A percentile compares a stretch with the other conserved stretches of the same genome.
Evolutionary conservation across 1,140 invertebrate genomes (phyloP).

Genomic region (Bombyx mandarina): DNA sequence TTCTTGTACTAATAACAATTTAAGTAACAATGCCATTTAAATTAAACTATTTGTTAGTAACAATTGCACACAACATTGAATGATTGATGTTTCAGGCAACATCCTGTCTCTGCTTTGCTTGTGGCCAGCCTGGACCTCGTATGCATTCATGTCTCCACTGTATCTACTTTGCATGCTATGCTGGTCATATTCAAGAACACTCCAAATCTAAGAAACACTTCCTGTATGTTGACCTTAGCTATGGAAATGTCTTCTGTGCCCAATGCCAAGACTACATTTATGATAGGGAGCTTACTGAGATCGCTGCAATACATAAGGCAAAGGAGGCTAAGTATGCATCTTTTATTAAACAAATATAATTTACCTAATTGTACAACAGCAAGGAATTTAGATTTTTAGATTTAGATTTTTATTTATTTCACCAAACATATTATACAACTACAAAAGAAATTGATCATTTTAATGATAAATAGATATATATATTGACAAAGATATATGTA

Average conservation of each 20-base stretch:
- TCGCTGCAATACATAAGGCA: constrained; percentile 70
- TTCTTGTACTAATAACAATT: too few species aligned
- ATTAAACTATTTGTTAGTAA: too few species aligned
- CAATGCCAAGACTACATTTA: constrained; percentile 94
- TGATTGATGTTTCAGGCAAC: constrained; percentile 71
- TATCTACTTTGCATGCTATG: constrained; percentile 92
- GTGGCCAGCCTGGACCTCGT: constrained; percentile 80
- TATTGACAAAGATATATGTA: too few species aligned
- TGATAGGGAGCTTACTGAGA: constrained; percentile 78
- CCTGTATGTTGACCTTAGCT: constrained; percentile 88
- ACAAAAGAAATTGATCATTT: too few species aligned
- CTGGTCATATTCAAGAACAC: constrained; percentile 89
- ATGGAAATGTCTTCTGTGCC: constrained; percentile 93
- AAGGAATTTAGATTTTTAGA: too few species aligned
- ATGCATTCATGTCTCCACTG: constrained; percentile 93
- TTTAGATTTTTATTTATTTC: background rate
- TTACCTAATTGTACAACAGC: too few species aligned
- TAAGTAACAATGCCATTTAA: too few species aligned
- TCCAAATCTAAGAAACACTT: constrained; percentile 84
- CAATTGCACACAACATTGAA: too few species aligned
- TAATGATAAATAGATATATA: background rate
- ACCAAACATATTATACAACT: background rate
- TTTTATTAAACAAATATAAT: constrained; percentile 2
- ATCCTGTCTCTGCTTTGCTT: constrained; percentile 83
- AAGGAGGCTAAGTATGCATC: constrained; percentile 73